These are phyloP conservation scores for Galeopterus variegatus DNA, from an alignment of 2,113 vertebrate genomes.

Conservation along the genomic window DNA sequence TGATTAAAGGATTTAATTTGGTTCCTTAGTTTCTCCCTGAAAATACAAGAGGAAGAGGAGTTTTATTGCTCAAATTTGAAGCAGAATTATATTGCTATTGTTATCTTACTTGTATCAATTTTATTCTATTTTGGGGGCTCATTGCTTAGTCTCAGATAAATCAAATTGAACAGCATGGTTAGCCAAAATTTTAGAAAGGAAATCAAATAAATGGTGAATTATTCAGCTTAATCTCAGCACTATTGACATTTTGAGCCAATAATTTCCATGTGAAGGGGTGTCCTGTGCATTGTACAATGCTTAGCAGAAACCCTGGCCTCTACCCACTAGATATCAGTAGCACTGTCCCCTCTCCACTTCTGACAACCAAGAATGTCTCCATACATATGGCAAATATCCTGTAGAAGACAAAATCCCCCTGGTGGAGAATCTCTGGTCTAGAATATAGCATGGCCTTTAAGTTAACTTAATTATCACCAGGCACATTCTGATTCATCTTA, in stretches of 20 bases:
- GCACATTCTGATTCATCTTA: not conserved
- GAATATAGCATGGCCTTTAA: not conserved
- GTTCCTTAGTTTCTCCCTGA: not conserved
- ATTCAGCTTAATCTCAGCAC: not conserved
- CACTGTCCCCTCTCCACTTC: too few species aligned
- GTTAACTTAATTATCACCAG: constrained; percentile 5
- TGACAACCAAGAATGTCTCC: not conserved
- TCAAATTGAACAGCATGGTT: not conserved
- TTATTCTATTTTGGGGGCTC: not conserved
- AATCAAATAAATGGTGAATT: constrained; percentile 27
- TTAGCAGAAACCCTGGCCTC: too few species aligned
- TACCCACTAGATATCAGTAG: too few species aligned
- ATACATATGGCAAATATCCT: not conserved
- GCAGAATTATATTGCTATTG: not conserved
- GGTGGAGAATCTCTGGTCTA: not conserved
- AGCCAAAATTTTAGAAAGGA: not conserved
- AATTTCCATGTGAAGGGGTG: not conserved
- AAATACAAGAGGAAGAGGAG: not conserved
- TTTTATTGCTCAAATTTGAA: constrained; percentile 32
- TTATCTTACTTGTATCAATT: not conserved
- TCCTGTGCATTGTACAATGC: too few species aligned
- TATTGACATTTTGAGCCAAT: not conserved
- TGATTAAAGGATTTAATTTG: not conserved
- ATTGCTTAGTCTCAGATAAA: constrained; percentile 9
- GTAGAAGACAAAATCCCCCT: not conserved